Evolutionary conservation across 2,113 vertebrate genomes (phyloP).

Genomic region (Athene cunicularia): DNA sequence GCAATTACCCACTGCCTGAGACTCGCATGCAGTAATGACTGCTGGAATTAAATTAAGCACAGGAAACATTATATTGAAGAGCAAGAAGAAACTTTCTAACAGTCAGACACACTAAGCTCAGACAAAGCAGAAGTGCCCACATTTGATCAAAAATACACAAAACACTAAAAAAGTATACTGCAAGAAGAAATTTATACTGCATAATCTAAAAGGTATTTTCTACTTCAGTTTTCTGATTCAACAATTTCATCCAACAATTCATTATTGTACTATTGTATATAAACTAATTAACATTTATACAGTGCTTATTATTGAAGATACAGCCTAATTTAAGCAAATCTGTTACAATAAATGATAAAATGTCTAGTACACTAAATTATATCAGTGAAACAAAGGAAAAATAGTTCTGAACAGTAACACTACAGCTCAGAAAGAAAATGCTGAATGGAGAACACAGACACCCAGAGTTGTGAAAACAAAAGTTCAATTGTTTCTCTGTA

Average conservation of each 20-base stretch:
- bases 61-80: neutral
- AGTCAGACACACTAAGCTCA: neutral
- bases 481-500: conserved; percentile 40
- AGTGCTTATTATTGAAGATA: neutral
- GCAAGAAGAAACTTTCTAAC: neutral
- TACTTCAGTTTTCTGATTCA: neutral
- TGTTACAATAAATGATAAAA: conserved; percentile 14
- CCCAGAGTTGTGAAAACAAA: neutral
- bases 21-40: conserved; percentile 35
- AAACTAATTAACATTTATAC: conserved; percentile 13
- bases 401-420: neutral
- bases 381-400: conserved; percentile 24
- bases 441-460: conserved; percentile 34
- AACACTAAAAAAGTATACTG: neutral
- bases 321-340: conserved; percentile 15
- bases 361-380: neutral
- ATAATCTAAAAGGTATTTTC: neutral
- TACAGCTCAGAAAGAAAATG: conserved; percentile 34
- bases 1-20: conserved; percentile 49
- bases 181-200: neutral
- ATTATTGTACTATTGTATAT: neutral
- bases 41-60: conserved; percentile 42
- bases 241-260: neutral
- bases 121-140: neutral
- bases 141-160: neutral